Conservation (phyloP, 2,888 invertebrate genomes). For the Mythimna impura region DNA sequence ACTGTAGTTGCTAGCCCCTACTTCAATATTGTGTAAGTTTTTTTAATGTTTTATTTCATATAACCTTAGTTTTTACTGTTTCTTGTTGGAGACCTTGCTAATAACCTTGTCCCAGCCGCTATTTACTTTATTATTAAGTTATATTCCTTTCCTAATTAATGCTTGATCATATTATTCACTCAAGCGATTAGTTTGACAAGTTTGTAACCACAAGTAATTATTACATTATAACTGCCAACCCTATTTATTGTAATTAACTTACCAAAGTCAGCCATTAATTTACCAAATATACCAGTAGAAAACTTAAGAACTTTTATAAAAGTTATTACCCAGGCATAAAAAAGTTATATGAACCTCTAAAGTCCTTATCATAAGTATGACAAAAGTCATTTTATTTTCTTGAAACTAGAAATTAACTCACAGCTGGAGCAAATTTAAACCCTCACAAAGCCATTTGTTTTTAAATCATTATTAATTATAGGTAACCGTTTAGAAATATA, state of each 20-base stretch:
- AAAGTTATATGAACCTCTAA: background rate
- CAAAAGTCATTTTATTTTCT: background rate
- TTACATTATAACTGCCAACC: background rate
- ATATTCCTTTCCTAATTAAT: slow-evolving; percentile 23
- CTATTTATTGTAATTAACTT: background rate
- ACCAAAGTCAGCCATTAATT: background rate
- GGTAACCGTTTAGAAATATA: background rate
- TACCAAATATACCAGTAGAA: background rate
- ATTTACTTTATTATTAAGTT: slow-evolving; percentile 38
- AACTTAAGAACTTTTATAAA: background rate
- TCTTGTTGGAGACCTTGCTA: slow-evolving; percentile 48
- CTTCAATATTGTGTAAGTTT: slow-evolving; percentile 65
- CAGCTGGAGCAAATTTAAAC: background rate
- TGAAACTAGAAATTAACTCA: background rate
- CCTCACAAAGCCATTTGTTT: background rate
- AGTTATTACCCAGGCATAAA: no score
- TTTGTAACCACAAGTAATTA: slow-evolving; percentile 23
- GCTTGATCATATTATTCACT: slow-evolving; percentile 32
- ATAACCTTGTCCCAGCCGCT: slow-evolving; percentile 56
- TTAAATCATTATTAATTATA: background rate
- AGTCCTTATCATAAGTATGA: background rate
- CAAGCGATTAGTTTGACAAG: slow-evolving; percentile 19
- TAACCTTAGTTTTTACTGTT: slow-evolving; percentile 65
- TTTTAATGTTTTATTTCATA: slow-evolving; percentile 46
- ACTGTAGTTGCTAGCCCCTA: slow-evolving; percentile 54